Conservation (phyloP, 2,113 vertebrate genomes). For the Pristiophorus japonicus region DNA sequence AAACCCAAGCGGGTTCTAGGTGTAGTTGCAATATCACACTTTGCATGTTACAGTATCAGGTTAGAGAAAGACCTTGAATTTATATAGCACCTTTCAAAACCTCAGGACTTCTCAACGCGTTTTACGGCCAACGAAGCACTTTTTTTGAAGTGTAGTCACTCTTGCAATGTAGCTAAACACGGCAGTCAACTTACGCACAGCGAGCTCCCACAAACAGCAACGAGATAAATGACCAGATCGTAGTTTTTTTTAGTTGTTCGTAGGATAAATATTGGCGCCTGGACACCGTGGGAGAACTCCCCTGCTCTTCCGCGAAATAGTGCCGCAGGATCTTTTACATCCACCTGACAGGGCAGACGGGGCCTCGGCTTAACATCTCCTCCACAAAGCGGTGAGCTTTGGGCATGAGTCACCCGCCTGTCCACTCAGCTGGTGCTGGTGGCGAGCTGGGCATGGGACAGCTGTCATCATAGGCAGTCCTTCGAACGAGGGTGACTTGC, state of each 20-base stretch:
- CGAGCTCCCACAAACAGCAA: not conserved
- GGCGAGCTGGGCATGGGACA: too few relatives aligned
- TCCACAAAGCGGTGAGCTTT: too few relatives aligned
- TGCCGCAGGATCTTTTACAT: not conserved
- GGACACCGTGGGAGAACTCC: too few relatives aligned
- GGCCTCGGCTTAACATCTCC: not conserved
- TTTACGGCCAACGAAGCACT: not conserved
- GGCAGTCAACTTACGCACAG: not conserved
- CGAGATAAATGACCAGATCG: not conserved
- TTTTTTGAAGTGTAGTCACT: not conserved
- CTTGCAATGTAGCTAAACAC: not conserved
- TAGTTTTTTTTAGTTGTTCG: not conserved
- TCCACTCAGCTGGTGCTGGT: too few relatives aligned
- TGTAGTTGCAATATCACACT: not conserved
- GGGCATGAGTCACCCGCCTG: too few relatives aligned
- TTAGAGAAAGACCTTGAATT: not conserved
- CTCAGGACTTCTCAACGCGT: not conserved
- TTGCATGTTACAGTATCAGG: too few relatives aligned
- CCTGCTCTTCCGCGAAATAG: not conserved
- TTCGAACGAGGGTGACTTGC: too few relatives aligned
- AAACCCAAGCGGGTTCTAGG: too few relatives aligned
- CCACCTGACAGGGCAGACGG: not conserved
- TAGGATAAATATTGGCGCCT: not conserved
- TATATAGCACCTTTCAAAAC: not conserved
- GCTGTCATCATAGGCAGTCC: too few relatives aligned